Base-by-base conservation (phyloP, 1,140 invertebrate genomes). In the Araneus ventricosus region DNA sequence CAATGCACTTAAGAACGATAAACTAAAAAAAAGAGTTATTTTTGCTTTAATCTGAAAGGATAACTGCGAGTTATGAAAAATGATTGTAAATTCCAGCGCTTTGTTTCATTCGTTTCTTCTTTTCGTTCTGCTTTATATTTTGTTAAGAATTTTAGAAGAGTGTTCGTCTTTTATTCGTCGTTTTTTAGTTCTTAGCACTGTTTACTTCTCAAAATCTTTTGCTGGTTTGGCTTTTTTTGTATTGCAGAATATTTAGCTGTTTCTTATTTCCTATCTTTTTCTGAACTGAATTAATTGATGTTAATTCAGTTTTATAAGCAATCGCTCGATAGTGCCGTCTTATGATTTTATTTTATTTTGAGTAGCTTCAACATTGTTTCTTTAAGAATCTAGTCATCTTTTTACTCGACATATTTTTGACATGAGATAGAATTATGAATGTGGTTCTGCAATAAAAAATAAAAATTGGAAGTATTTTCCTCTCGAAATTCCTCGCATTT, bases 11-110 rank as follows among this genome's bases (percentile, higher is more conserved):
- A 61, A 37, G 52, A n/a, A 86, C 59, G 17, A 61, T 57, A 34
- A 86, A 37, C 6, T 37, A 86, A 59, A 86, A 61, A 10, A 34
- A 22, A 24, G 61, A 61, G 41, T 39, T 85, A 45, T 45, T 57
- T 82, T 86, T 86, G 84, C 17, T 45, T 86, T 27, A 86, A 86
- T 86, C 30, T 57, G n/a, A 57, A 30, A 86, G 45, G 84, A n/a
- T 30, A 61, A 59, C 45, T 10, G 17, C 10, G 27, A 86, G 30
- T 22, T 86, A 10, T 86, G 84, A 86, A 86, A 59, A 86, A 86
- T 86, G 57, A 30, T 20, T 14, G 30, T 59, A 30, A 61, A 4
- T 14, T 61, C 4, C n/a, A 86, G 14, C 27, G 20, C 37, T 86
- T 57, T 57, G 52, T 57, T 86, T 86, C 61, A 0, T 27, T 34